Evolutionary conservation across 2,888 invertebrate genomes (phyloP).

Genomic region (Sminthurides aquaticus): DNA sequence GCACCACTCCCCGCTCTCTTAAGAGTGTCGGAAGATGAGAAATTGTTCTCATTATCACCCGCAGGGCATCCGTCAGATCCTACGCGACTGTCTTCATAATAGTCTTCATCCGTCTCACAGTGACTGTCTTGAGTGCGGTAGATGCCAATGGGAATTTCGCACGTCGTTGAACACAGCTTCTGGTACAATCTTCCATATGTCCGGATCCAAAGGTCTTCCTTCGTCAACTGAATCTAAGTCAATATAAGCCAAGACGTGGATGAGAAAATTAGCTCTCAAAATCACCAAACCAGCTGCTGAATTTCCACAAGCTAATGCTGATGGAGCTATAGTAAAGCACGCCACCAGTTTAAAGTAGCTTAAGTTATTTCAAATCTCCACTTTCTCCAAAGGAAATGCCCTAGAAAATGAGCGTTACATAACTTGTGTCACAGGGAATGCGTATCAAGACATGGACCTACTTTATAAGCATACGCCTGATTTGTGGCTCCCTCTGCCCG

Average conservation of each 20-base stretch:
- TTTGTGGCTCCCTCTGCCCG: neutral
- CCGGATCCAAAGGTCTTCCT: constrained; percentile 97
- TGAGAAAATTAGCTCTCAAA: neutral
- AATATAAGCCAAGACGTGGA: constrained; percentile 37
- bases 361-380: neutral
- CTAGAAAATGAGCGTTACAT: too few relatives aligned
- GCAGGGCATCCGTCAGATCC: constrained; percentile 22
- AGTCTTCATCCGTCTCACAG: constrained; percentile 37
- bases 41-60: constrained; percentile 26
- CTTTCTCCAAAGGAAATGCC: too few relatives aligned
- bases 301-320: too few relatives aligned
- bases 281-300: neutral
- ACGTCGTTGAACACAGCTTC: constrained; percentile 93
- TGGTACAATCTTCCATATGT: constrained; percentile 96
- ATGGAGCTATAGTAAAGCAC: too few relatives aligned
- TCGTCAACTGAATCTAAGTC: constrained; percentile 83
- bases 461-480: neutral
- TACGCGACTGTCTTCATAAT: constrained; percentile 28
- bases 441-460: neutral
- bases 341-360: neutral
- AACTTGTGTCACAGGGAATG: too few relatives aligned
- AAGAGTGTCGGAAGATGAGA: constrained; percentile 34
- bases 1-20: constrained; percentile 16
- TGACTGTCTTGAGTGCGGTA: constrained; percentile 86
- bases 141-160: constrained; percentile 96